These are phyloP conservation scores for Chloroclystis v-ata DNA, from an alignment of 2,888 invertebrate species.

Conservation along the genomic window DNA sequence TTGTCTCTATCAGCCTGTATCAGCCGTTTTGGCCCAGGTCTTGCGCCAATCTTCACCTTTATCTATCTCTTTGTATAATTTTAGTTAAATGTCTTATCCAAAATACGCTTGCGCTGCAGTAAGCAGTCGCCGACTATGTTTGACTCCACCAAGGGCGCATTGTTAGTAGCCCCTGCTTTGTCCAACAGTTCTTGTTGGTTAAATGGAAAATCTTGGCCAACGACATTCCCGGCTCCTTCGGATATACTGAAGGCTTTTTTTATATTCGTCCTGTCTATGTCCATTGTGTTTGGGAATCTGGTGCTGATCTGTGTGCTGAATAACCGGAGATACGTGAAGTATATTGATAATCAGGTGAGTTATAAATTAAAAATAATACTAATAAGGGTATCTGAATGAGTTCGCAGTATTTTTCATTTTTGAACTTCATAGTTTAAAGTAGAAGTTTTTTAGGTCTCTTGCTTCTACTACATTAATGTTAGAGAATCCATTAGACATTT, in stretches of 20 bases:
- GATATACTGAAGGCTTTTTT: slow-evolving; percentile 87
- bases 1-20: background rate
- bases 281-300: slow-evolving; percentile 88
- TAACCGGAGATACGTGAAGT: slow-evolving; percentile 88
- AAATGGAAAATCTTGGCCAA: slow-evolving; percentile 81
- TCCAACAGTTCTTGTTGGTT: slow-evolving; percentile 91
- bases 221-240: slow-evolving; percentile 81
- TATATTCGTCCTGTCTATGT: slow-evolving; percentile 85
- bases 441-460: no score
- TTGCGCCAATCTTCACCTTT: background rate
- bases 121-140: slow-evolving; percentile 77
- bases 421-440: no score
- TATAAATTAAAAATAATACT: no score
- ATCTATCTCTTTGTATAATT: slow-evolving; percentile 5
- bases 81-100: slow-evolving; percentile 69
- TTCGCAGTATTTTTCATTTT: no score
- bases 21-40: no score
- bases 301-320: slow-evolving; percentile 90
- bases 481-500: no score
- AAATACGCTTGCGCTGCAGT: slow-evolving; percentile 63
- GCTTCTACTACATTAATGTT: no score
- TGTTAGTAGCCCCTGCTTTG: slow-evolving; percentile 87
- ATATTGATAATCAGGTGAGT: slow-evolving; percentile 90
- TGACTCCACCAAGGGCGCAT: slow-evolving; percentile 82
- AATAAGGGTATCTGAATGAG: no score